Percentiles rank a stretch among this genome's conserved stretches.
phyloP scores from a whole-genome alignment of 2,888 invertebrate genomes.

The Archips xylosteana region DNA sequence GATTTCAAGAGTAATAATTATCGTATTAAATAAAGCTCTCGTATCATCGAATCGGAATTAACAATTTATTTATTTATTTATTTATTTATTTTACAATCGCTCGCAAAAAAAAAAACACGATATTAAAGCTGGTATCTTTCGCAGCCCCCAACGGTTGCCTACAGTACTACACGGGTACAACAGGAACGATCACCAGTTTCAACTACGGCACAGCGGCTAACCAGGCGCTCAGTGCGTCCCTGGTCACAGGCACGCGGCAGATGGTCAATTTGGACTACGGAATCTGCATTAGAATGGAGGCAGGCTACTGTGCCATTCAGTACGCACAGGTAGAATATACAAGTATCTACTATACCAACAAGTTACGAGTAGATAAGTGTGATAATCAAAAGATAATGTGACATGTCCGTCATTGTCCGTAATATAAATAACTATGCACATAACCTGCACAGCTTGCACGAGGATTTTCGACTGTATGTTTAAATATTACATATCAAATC shows the following conservation, averaged over 20 bases:
- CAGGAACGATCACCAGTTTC: constrained; percentile 90
- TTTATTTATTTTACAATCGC: no score
- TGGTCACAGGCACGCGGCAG: constrained; percentile 89
- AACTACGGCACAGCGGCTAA: constrained; percentile 90
- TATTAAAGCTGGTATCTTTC: constrained; percentile 25
- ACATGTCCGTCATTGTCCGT: no score
- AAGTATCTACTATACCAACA: no score
- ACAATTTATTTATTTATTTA: no score
- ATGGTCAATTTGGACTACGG: constrained; percentile 91
- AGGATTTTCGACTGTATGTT: no score
- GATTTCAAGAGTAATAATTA: no score
- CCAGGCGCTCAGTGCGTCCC: constrained; percentile 80
- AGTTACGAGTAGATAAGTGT: neutral
- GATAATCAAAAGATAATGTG: neutral
- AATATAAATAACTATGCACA: no score
- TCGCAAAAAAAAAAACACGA: no score
- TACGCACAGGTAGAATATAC: constrained; percentile 82
- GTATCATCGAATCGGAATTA: no score
- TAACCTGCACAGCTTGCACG: no score
- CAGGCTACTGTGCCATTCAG: constrained; percentile 90
- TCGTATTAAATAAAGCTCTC: no score
- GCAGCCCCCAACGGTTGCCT: constrained; percentile 92
- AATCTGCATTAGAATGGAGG: constrained; percentile 90
- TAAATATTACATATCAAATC: no score
- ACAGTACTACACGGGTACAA: constrained; percentile 88